Evolutionary conservation across 2,113 vertebrate species (phyloP), one percentile per base, ranked within the genome.

Genomic region (Xenopus borealis): DNA sequence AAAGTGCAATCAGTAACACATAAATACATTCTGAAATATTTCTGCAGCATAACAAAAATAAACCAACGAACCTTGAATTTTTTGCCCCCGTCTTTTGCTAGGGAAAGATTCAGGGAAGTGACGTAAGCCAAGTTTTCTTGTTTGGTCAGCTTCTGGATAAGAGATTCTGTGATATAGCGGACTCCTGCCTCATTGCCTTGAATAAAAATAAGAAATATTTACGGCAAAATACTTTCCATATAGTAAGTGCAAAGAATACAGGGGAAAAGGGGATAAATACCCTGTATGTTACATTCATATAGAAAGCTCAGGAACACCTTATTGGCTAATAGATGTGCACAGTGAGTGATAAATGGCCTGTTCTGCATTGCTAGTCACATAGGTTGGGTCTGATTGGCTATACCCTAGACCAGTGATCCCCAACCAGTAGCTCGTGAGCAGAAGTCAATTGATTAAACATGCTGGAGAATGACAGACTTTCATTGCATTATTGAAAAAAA

Each of bases 61-160:
- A 7, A 33, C 46, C 33, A 12, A 53, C 57, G 9, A 23, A 75
- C 94, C 89, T 85, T 93, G 82, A 94, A 93, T 79, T 92, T 92
- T 81, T 94, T 94, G 77, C 87, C 85, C 57, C 86, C 89, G 76
- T 88, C 87, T 80, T 90, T 91, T 55, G 83, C 72, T 58, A 90
- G 90, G 67, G 89, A 93, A 83, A 95, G 92, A 79, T 95, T 93
- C 75, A 95, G 76, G 20, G 89, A 84, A 18, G 63, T 88, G 70
- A 94, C 72, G 71, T 69, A 82, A 0, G 83, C 77, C 80, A 94
- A 62, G 78, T 90, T 90, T 27, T 93, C 92, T 73, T 94, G 90
- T 80, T 92, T 94, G 62, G 89, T 82, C 58, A 93, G 72, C 64
- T 84, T 74, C 78, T 86, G 93, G 69, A 95, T 81, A 33, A 94